phyloP scores from a whole-genome alignment of 2,888 invertebrate species.

The Agrochola circellaris region DNA sequence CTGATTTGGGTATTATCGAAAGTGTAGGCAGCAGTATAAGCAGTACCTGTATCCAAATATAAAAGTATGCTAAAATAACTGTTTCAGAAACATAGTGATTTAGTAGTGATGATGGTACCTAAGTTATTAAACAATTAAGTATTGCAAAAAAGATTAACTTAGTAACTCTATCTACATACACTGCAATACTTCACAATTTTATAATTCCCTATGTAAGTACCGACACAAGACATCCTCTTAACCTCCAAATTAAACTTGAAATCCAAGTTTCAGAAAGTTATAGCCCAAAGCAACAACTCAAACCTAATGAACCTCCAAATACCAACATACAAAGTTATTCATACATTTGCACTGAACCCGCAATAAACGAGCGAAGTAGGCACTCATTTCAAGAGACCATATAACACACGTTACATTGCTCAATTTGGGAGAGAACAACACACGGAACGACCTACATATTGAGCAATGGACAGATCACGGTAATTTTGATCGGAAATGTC shows the following conservation, averaged over 20 bases:
- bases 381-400: conserved; percentile 24
- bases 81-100: not conserved
- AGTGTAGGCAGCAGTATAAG: not conserved
- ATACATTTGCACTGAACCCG: conserved; percentile 3
- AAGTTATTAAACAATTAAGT: no score
- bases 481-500: conserved; percentile 51
- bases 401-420: conserved; percentile 34
- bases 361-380: conserved; percentile 37
- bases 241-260: not conserved
- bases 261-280: conserved; percentile 2
- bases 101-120: not conserved
- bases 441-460: conserved; percentile 17
- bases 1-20: not conserved
- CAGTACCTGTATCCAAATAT: no score
- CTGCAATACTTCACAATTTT: not conserved
- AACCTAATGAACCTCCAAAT: conserved; percentile 2
- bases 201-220: no score
- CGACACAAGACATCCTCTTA: not conserved
- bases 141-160: not conserved
- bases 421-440: conserved; percentile 32
- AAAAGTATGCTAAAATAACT: not conserved
- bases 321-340: conserved; percentile 9
- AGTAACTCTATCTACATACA: not conserved
- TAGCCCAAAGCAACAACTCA: not conserved
- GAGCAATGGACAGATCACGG: conserved; percentile 21